These are phyloP conservation scores for Ammospiza maritima DNA, from an alignment of 2,797 vertebrate species.

Conservation along the genomic window DNA sequence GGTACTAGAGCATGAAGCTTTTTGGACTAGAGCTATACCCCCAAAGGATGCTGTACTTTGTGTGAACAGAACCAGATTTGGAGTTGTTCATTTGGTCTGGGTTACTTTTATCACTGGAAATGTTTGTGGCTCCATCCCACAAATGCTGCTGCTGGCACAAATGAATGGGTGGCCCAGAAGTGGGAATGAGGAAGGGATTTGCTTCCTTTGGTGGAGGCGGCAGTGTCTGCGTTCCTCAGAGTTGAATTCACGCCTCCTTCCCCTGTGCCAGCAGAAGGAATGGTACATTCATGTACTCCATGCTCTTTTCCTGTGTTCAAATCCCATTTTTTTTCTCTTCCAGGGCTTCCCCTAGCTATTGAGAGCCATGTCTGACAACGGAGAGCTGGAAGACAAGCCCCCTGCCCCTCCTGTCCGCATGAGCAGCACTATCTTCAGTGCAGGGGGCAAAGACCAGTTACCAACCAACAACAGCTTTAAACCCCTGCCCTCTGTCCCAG, in stretches of 20 bases:
- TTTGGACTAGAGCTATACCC: not conserved
- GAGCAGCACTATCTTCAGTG: conserved; percentile 92
- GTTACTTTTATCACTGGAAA: not conserved
- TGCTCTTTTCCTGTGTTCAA: not conserved
- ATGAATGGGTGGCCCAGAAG: not conserved
- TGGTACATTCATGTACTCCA: accelerated
- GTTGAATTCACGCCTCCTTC: not conserved
- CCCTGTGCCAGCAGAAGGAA: not conserved
- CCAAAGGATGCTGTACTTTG: not conserved
- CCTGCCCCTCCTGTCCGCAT: conserved; percentile 95
- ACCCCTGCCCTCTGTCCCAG: conserved; percentile 94
- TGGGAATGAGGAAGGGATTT: not conserved
- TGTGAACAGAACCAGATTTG: not conserved
- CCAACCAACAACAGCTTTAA: conserved; percentile 93
- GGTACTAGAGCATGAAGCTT: not conserved
- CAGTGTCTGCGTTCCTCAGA: not conserved
- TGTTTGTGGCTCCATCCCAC: not conserved
- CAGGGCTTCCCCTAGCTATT: conserved; percentile 62
- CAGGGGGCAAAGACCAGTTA: conserved; percentile 84
- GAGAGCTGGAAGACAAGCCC: conserved; percentile 95
- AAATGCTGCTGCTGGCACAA: not conserved
- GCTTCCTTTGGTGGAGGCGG: not conserved
- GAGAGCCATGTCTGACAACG: conserved; percentile 93
- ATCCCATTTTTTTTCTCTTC: not conserved
- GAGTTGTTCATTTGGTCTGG: not conserved